Base-by-base conservation (phyloP, 2,888 invertebrate genomes). In the Hirtodrosophila confusa region DNA sequence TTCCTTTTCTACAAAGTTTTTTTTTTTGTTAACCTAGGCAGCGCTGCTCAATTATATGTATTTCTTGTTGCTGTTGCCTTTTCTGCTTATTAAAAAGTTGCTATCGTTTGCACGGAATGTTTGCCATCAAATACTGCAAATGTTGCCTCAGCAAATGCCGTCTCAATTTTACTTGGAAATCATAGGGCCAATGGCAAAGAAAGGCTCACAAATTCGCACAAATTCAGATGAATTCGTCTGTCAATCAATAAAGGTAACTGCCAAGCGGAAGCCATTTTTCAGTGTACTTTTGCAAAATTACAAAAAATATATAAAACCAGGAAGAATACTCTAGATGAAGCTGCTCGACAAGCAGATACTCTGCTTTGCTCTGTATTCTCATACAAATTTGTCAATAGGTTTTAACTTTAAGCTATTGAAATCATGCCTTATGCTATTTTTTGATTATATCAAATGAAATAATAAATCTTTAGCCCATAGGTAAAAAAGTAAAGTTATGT, bases 11-110 rank as follows among this genome's bases (percentile, higher is more conserved):
- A 3, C 45, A 66, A 66, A 66, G 44, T 70, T 75, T 58, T 66
- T 53, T 17, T 40, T 70, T 75, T 56, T 31, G 4, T 31, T 27
- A 51, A 58, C 45, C 61, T 43, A 58, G 69, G 50, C 75, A 68
- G 53, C 71, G 1, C 27, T 75, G 75, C 53, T 72, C 75, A 75
- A 78, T 75, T 75, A 73, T 73, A 63, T 83, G 55, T 48, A 33
- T 43, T 56, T 65, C 40, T 80, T 71, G 44, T 62, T 61, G 47
- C 36, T 63, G 48, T 63, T 63, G 50, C 17, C 17, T 78, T 73
- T 51, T 45, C 68, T 49, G 65, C 78, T 83, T 83, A 82, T 79
- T 83, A 79, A 82, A 82, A 82, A 82, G 79, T 82, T 82, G 68
- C 51, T 44, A 77, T 47, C 69, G 69, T 49, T 79, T 75, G 70